A percentile compares a stretch with the other conserved stretches of the same genome.
Evolutionary conservation across 2,797 vertebrate species (phyloP).

Genomic region (Pangasius mekongensis): DNA sequence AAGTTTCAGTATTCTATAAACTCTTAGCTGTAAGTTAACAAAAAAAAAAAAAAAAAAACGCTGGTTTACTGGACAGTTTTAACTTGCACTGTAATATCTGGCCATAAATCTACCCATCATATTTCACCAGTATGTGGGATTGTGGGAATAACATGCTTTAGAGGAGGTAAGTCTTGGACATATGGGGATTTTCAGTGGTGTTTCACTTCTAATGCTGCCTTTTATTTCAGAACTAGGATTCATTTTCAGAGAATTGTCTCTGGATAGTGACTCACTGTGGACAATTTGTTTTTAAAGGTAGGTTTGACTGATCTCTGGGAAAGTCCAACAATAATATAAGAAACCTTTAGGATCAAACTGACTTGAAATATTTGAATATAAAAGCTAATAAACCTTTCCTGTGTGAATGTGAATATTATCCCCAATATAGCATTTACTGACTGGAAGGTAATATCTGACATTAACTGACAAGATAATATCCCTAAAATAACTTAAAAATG

Average conservation of each 20-base stretch:
- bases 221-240: not conserved
- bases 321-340: not conserved
- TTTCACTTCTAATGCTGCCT: not conserved
- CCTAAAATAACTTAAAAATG: not conserved
- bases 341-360: not conserved
- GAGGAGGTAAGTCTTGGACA: conserved; percentile 15
- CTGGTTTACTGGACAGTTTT: not conserved
- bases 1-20: not conserved
- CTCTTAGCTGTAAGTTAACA: not conserved
- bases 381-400: no score
- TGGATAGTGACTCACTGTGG: not conserved
- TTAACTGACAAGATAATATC: not conserved
- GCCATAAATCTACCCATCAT: not conserved
- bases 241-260: not conserved
- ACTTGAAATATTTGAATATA: not conserved
- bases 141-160: conserved; percentile 7
- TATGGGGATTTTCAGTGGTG: not conserved
- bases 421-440: not conserved
- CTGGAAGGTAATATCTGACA: not conserved
- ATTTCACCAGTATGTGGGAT: not conserved
- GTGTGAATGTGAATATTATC: not conserved
- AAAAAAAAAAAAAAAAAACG: not conserved
- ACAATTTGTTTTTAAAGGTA: not conserved
- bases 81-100: not conserved
- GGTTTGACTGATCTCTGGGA: not conserved